A percentile compares a stretch with the other conserved stretches of the same genome.
Evolutionary conservation across 2,888 invertebrate species (phyloP).

Genomic region (Didymodactylos carnosus): DNA sequence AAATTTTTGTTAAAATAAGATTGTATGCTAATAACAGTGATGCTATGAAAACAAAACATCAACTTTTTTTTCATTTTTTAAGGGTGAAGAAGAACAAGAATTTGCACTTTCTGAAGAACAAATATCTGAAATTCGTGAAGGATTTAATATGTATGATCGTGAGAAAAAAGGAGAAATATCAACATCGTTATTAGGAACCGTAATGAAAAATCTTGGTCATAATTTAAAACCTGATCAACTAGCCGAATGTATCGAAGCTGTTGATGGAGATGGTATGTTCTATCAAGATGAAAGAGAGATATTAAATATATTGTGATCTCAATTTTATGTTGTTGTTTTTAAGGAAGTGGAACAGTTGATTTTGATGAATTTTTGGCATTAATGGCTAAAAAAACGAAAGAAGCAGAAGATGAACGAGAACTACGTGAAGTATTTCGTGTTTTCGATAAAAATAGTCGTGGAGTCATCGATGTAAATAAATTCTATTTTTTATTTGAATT

Average conservation of each 20-base stretch:
- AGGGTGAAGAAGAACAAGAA: not conserved
- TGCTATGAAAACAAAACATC: too few relatives aligned
- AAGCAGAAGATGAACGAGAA: constrained; percentile 15
- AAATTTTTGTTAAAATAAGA: too few relatives aligned
- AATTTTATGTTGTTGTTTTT: not conserved
- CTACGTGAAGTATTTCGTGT: constrained; percentile 15
- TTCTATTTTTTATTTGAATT: not conserved
- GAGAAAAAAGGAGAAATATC: constrained; percentile 12
- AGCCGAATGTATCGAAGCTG: constrained; percentile 13
- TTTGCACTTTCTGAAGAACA: not conserved
- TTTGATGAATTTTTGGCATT: constrained; percentile 15
- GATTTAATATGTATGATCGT: constrained; percentile 11
- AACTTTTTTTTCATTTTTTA: too few relatives aligned
- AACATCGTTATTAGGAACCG: constrained; percentile 10
- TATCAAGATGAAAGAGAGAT: too few relatives aligned
- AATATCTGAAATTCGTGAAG: constrained; percentile 7
- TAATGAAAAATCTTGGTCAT: constrained; percentile 16
- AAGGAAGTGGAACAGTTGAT: constrained; percentile 13
- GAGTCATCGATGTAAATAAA: constrained; percentile 13
- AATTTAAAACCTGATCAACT: constrained; percentile 15
- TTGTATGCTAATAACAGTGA: too few relatives aligned
- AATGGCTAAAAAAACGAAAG: constrained; percentile 14
- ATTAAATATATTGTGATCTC: too few relatives aligned
- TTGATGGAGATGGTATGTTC: constrained; percentile 13
- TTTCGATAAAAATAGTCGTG: constrained; percentile 15